These are phyloP conservation scores for Eupithecia centaureata DNA, from an alignment of 2,888 invertebrate genomes.

Conservation along the genomic window DNA sequence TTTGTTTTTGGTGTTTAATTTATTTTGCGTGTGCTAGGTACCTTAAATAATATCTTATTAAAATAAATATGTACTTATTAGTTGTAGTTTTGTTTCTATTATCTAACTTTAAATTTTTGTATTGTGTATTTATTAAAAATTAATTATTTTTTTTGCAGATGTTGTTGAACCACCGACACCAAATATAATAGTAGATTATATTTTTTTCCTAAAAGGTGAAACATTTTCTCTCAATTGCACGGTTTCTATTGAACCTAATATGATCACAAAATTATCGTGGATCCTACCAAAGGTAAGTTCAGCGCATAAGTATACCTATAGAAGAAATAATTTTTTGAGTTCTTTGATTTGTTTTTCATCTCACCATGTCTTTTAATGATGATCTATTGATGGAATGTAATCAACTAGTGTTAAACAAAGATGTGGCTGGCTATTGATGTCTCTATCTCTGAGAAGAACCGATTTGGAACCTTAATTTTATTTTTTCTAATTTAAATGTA, in stretches of 20 bases:
- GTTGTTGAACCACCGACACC: slow-evolving; percentile 53
- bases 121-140: too few relatives aligned
- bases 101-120: not conserved
- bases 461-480: too few relatives aligned
- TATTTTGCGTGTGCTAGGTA: not conserved
- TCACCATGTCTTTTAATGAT: too few relatives aligned
- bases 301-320: not conserved
- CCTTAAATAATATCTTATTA: not conserved
- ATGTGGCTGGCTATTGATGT: not conserved
- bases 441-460: not conserved
- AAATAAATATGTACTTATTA: not conserved
- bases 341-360: not conserved
- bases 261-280: slow-evolving; percentile 61
- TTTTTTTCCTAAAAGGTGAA: slow-evolving; percentile 63
- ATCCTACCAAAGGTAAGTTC: slow-evolving; percentile 44
- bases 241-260: slow-evolving; percentile 53
- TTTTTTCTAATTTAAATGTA: too few relatives aligned
- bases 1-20: not conserved
- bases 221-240: slow-evolving; percentile 69
- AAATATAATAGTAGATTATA: slow-evolving; percentile 42
- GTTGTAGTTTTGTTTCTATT: not conserved
- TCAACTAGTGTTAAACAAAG: not conserved
- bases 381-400: not conserved
- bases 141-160: slow-evolving; percentile 52
- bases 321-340: not conserved